Conservation (phyloP, 2,113 vertebrate species). For the Dicerorhinus sumatrensis region DNA sequence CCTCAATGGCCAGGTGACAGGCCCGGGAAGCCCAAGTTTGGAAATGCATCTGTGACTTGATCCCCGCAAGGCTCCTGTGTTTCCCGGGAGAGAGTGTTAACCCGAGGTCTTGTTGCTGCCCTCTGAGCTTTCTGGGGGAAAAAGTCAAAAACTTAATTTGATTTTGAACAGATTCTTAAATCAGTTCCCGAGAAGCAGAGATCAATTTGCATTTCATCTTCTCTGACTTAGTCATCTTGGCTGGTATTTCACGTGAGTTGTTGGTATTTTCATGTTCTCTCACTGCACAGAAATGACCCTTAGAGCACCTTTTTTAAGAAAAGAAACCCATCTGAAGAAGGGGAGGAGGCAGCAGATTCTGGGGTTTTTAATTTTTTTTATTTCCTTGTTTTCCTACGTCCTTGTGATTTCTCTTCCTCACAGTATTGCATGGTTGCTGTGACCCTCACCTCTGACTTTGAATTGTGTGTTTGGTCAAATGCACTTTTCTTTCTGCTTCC, state of each 20-base stretch:
- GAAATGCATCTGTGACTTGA: fast-evolving
- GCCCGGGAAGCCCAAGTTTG: fast-evolving
- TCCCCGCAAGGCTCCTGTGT: fast-evolving
- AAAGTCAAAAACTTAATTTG: slow-evolving; percentile 75
- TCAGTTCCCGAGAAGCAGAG: slow-evolving; percentile 2
- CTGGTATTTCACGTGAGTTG: neutral
- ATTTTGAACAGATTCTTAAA: slow-evolving; percentile 52
- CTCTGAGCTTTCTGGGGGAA: slow-evolving; percentile 47
- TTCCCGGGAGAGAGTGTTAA: neutral
- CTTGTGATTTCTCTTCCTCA: fast-evolving
- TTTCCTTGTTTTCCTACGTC: neutral
- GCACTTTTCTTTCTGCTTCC: neutral
- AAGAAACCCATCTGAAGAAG: neutral
- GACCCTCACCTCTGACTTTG: neutral
- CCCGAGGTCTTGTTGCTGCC: neutral
- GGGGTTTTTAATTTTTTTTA: no score
- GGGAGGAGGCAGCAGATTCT: neutral
- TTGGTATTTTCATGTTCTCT: neutral
- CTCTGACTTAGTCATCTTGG: neutral
- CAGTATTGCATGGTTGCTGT: fast-evolving
- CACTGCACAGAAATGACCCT: neutral
- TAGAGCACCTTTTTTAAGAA: neutral
- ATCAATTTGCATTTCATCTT: neutral
- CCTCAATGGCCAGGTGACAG: fast-evolving
- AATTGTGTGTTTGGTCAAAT: fast-evolving